Conservation (phyloP, 2,888 invertebrate genomes). For the Iphiclides podalirius region DNA sequence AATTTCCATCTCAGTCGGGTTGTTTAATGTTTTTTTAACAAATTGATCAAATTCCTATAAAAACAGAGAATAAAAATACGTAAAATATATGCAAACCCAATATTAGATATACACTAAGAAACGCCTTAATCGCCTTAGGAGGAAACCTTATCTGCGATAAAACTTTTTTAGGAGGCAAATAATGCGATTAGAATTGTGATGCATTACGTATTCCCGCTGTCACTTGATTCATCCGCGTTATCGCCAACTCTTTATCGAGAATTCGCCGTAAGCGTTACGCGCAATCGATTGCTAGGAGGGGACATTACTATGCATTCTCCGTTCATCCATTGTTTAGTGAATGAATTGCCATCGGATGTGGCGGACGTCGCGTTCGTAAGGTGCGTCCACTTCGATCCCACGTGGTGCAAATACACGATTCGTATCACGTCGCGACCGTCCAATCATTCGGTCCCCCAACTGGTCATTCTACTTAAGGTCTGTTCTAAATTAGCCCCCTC, state of each 20-base stretch:
- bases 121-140: too few species aligned
- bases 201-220: slow-evolving; percentile 27
- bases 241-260: slow-evolving; percentile 46
- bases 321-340: slow-evolving; percentile 44
- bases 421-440: slow-evolving; percentile 1
- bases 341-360: slow-evolving; percentile 42
- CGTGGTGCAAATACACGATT: slow-evolving; percentile 1
- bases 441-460: background rate
- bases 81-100: too few species aligned
- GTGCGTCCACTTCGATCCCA: background rate
- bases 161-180: background rate
- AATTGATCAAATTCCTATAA: too few species aligned
- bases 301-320: slow-evolving; percentile 45
- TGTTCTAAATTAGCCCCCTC: too few species aligned
- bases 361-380: slow-evolving; percentile 37
- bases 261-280: slow-evolving; percentile 44
- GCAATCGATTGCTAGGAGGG: slow-evolving; percentile 39
- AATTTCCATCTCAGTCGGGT: too few species aligned
- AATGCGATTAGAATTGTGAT: slow-evolving; percentile 3
- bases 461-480: background rate
- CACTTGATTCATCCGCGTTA: slow-evolving; percentile 41
- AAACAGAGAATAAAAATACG: too few species aligned
- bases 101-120: too few species aligned
- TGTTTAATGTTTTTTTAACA: too few species aligned
- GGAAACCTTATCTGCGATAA: too few species aligned